These are phyloP conservation scores for Byasa hedistus DNA, from an alignment of 2,888 invertebrate genomes.

Conservation along the genomic window DNA sequence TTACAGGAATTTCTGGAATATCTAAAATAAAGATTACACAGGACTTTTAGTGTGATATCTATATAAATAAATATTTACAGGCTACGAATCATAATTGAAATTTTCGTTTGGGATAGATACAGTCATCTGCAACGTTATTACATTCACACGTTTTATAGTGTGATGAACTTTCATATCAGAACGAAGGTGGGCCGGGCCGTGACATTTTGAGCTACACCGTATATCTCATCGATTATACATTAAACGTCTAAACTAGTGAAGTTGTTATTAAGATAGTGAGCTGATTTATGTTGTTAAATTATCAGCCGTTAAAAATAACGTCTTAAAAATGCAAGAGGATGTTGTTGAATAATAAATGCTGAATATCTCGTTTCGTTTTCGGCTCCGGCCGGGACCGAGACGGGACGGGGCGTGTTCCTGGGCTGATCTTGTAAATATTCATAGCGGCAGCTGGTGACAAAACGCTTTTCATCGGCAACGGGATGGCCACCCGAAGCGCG, in stretches of 20 bases:
- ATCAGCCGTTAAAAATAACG: slow-evolving; percentile 31
- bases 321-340: slow-evolving; percentile 34
- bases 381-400: slow-evolving; percentile 36
- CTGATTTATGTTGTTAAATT: slow-evolving; percentile 34
- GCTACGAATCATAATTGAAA: slow-evolving; percentile 59
- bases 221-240: slow-evolving; percentile 62
- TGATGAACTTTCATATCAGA: slow-evolving; percentile 74
- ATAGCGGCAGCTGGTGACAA: slow-evolving; percentile 63
- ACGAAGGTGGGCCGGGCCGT: slow-evolving; percentile 58
- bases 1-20: too few relatives aligned
- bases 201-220: slow-evolving; percentile 66
- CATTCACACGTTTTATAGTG: slow-evolving; percentile 68
- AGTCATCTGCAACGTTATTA: slow-evolving; percentile 72
- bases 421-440: slow-evolving; percentile 66
- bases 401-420: slow-evolving; percentile 50
- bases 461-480: slow-evolving; percentile 59
- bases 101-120: slow-evolving; percentile 61
- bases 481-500: slow-evolving; percentile 67
- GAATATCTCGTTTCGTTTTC: slow-evolving; percentile 39
- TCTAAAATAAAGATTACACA: too few relatives aligned
- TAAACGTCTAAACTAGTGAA: slow-evolving; percentile 43
- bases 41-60: not conserved
- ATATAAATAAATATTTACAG: not conserved
- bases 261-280: slow-evolving; percentile 33
- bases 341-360: slow-evolving; percentile 38